A percentile compares a stretch with the other conserved stretches of the same genome.
phyloP scores from a whole-genome alignment of 2,888 invertebrate genomes.

The Xestobium rufovillosum region DNA sequence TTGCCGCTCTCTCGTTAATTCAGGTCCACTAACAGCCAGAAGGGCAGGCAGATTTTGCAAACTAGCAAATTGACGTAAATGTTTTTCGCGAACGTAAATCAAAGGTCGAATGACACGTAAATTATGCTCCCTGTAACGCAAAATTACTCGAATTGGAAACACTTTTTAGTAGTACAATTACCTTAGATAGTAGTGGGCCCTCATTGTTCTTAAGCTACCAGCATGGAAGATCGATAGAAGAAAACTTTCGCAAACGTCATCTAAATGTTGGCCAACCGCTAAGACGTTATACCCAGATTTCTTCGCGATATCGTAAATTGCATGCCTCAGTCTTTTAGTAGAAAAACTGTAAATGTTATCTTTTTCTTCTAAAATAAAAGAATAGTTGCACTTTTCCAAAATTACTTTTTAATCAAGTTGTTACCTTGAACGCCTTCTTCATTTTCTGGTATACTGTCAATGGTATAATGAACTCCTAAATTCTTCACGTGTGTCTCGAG shows the following conservation, averaged over 20 bases:
- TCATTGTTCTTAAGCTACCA: slow-evolving; percentile 70
- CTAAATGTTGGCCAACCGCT: slow-evolving; percentile 81
- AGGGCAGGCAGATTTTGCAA: slow-evolving; percentile 62
- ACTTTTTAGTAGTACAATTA: slow-evolving; percentile 38
- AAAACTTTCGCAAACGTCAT: slow-evolving; percentile 77
- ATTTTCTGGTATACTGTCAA: slow-evolving; percentile 49
- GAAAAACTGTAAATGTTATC: slow-evolving; percentile 58
- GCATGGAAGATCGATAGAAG: slow-evolving; percentile 74
- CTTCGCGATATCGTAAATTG: slow-evolving; percentile 67
- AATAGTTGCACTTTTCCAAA: background rate
- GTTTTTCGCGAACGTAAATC: slow-evolving; percentile 74
- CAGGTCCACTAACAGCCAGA: slow-evolving; percentile 30
- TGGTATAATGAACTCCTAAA: slow-evolving; percentile 67
- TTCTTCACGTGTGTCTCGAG: slow-evolving; percentile 68
- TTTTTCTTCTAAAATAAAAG: slow-evolving; percentile 42
- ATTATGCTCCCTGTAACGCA: slow-evolving; percentile 60
- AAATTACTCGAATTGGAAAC: slow-evolving; percentile 13
- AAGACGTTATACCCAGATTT: slow-evolving; percentile 76
- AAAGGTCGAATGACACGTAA: slow-evolving; percentile 80
- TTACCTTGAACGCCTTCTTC: slow-evolving; percentile 29
- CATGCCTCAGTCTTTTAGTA: slow-evolving; percentile 61
- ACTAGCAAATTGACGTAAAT: slow-evolving; percentile 65
- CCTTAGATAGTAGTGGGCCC: slow-evolving; percentile 71
- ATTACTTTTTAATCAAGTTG: background rate
- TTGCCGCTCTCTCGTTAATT: slow-evolving; percentile 43